A percentile compares a stretch with the other conserved stretches of the same genome.
These are phyloP conservation scores for Pseudomyrmex pallidus DNA, from an alignment of 1,140 invertebrate genomes.

Conservation along the genomic window DNA sequence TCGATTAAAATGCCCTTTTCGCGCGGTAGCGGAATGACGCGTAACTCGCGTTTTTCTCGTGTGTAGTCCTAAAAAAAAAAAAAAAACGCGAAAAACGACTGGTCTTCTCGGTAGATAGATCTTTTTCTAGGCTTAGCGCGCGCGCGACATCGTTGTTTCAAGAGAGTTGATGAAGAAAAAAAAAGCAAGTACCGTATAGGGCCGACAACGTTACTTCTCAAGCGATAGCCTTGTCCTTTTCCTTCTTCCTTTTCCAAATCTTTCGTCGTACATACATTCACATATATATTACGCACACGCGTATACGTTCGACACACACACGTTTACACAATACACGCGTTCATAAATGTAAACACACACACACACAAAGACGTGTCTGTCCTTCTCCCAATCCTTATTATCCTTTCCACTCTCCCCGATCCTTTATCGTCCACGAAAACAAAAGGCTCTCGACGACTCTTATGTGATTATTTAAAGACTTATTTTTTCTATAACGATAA, in stretches of 20 bases:
- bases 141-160: slow-evolving; percentile 56
- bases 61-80: slow-evolving; percentile 55
- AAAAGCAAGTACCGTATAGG: slow-evolving; percentile 62
- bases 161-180: slow-evolving; percentile 8
- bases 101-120: slow-evolving; percentile 71
- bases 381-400: slow-evolving; percentile 8
- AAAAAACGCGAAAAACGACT: slow-evolving; percentile 62
- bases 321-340: slow-evolving; percentile 35
- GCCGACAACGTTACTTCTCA: slow-evolving; percentile 61
- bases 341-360: slow-evolving; percentile 44
- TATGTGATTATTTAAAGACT: slow-evolving; percentile 85
- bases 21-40: slow-evolving; percentile 59
- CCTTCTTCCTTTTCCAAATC: neutral
- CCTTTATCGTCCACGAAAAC: neutral
- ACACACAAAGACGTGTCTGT: neutral
- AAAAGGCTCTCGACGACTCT: slow-evolving; percentile 80
- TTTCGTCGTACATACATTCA: slow-evolving; percentile 28
- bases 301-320: neutral
- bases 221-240: slow-evolving; percentile 36
- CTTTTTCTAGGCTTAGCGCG: slow-evolving; percentile 71
- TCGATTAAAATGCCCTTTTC: slow-evolving; percentile 70
- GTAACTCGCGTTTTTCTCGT: slow-evolving; percentile 58
- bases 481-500: slow-evolving; percentile 84
- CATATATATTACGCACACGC: neutral
- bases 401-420: no score